Conservation (phyloP, 2,888 invertebrate genomes). For the Mythimna pallens region DNA sequence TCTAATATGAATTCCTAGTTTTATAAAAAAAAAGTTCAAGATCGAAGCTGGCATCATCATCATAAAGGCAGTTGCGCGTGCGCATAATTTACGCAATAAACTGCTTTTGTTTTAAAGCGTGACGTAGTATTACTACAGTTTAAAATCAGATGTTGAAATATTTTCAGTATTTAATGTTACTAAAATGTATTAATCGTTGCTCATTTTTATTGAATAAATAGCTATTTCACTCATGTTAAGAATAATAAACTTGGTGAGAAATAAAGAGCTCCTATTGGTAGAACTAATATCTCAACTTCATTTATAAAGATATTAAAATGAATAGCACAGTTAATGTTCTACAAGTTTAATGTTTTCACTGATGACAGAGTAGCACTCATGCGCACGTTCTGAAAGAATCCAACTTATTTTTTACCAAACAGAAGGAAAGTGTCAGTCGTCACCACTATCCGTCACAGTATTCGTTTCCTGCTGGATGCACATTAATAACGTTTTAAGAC, state of each 20-base stretch:
- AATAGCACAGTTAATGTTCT: slow-evolving; percentile 19
- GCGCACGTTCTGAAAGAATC: slow-evolving; percentile 61
- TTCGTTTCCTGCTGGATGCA: slow-evolving; percentile 83
- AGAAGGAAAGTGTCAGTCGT: slow-evolving; percentile 88
- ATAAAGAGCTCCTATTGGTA: not conserved
- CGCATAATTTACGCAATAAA: not conserved
- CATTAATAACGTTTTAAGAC: slow-evolving; percentile 81
- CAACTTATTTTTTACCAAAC: slow-evolving; percentile 82
- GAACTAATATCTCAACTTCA: not conserved
- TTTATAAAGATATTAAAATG: slow-evolving; percentile 21
- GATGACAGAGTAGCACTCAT: slow-evolving; percentile 53
- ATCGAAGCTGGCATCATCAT: not conserved
- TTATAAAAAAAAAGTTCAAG: too few relatives aligned
- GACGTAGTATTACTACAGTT: slow-evolving; percentile 8
- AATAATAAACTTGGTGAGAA: not conserved
- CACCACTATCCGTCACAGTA: slow-evolving; percentile 85
- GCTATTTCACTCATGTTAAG: not conserved
- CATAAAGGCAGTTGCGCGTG: not conserved
- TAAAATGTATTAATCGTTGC: too few relatives aligned
- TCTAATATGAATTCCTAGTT: too few relatives aligned
- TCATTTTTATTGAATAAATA: not conserved
- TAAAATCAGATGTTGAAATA: not conserved
- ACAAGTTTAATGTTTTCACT: slow-evolving; percentile 50
- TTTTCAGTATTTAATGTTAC: not conserved
- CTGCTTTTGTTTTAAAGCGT: slow-evolving; percentile 31